phyloP scores from a whole-genome alignment of 2,888 invertebrate species.

The Acleris emargana region DNA sequence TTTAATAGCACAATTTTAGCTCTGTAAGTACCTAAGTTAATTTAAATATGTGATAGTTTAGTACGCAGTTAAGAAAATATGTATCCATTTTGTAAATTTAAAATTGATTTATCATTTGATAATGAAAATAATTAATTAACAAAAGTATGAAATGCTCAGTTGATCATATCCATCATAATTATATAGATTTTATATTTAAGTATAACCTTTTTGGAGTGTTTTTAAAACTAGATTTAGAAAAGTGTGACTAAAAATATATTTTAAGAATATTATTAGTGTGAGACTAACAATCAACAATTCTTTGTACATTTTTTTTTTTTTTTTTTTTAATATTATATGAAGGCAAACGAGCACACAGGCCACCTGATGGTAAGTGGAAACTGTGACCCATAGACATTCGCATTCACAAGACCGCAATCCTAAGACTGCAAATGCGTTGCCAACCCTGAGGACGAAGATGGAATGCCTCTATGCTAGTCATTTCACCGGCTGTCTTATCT shows the following conservation, averaged over 20 bases:
- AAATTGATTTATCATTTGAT: too few species aligned
- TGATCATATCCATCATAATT: not conserved
- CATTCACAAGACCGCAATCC: too few species aligned
- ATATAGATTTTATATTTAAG: not conserved
- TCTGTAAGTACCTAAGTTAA: not conserved
- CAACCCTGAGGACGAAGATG: too few species aligned
- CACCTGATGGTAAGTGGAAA: too few species aligned
- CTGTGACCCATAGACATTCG: too few species aligned
- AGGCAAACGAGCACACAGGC: too few species aligned
- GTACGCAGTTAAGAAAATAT: not conserved
- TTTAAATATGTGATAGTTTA: not conserved
- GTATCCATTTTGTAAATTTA: not conserved
- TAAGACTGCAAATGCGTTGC: too few species aligned
- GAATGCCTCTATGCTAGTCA: too few species aligned
- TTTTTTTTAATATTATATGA: too few species aligned
- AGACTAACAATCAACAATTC: too few species aligned
- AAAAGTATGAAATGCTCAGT: not conserved
- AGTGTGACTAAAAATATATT: not conserved
- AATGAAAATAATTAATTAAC: not conserved
- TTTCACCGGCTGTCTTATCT: too few species aligned
- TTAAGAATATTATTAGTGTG: not conserved
- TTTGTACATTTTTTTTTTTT: too few species aligned
- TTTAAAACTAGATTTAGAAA: slow-evolving; percentile 1
- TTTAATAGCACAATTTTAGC: slow-evolving; percentile 13
- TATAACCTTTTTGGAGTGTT: not conserved